A percentile compares a stretch with the other conserved stretches of the same genome.
These are phyloP conservation scores for Calyptomena viridis DNA, from an alignment of 2,113 vertebrate species.

Conservation along the genomic window DNA sequence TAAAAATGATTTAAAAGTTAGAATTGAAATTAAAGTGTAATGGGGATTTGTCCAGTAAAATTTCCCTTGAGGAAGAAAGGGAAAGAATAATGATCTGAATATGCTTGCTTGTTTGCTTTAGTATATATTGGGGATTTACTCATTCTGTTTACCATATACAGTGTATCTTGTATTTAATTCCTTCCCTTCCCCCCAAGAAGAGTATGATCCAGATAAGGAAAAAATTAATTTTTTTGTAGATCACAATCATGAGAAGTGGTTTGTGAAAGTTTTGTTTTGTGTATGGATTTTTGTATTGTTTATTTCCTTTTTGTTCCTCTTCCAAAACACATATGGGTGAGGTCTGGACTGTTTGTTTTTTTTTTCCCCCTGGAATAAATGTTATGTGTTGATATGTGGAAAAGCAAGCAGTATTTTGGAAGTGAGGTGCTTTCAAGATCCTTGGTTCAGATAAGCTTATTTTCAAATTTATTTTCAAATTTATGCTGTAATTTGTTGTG, in stretches of 20 bases:
- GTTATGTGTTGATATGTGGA: constrained; percentile 17
- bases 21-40: constrained; percentile 70
- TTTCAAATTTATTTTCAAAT: background rate
- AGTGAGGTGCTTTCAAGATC: constrained; percentile 52
- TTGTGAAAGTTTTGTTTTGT: background rate
- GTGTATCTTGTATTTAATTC: background rate
- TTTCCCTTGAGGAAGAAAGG: background rate
- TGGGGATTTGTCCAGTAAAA: constrained; percentile 33
- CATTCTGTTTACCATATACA: constrained; percentile 1
- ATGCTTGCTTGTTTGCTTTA: constrained; percentile 20
- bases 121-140: constrained; percentile 47
- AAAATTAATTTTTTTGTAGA: background rate
- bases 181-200: background rate
- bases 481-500: background rate
- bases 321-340: background rate
- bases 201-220: background rate
- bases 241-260: constrained; percentile 44
- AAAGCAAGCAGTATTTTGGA: constrained; percentile 61
- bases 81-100: constrained; percentile 14
- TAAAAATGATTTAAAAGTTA: constrained; percentile 77
- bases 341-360: background rate
- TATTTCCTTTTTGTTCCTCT: background rate
- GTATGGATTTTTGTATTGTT: background rate
- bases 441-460: constrained; percentile 17
- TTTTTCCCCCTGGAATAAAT: background rate